A percentile compares a stretch with the other conserved stretches of the same genome.
Evolutionary conservation across 2,797 vertebrate species (phyloP).

Genomic region (Lutra lutra): DNA sequence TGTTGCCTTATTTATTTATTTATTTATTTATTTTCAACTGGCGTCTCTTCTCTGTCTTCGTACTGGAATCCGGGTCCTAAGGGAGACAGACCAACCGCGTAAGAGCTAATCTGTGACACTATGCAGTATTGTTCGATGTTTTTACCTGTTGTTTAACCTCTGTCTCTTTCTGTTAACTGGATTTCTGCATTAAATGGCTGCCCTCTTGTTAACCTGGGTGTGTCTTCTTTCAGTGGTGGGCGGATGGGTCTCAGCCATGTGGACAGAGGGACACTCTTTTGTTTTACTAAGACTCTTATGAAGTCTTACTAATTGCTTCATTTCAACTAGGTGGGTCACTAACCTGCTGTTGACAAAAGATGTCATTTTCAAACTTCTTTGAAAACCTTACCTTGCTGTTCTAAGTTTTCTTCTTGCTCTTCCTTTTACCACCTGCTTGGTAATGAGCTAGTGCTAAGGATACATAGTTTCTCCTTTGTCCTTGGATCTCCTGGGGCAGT

Average conservation of each 20-base stretch:
- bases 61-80: conserved; percentile 53
- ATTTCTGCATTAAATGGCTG: conserved; percentile 78
- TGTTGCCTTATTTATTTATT: conserved; percentile 69
- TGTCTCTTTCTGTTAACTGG: conserved; percentile 65
- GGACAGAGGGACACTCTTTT: background rate
- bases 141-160: conserved; percentile 30
- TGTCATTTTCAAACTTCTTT: background rate
- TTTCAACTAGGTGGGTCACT: background rate
- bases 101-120: conserved; percentile 64
- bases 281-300: background rate
- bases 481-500: background rate
- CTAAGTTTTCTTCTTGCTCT: background rate
- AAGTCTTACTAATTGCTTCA: conserved; percentile 12
- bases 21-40: conserved; percentile 51
- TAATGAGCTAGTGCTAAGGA: background rate
- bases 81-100: conserved; percentile 1
- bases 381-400: background rate
- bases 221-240: conserved; percentile 1
- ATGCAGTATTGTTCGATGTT: conserved; percentile 66
- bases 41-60: conserved; percentile 52
- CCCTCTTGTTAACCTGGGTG: conserved; percentile 55
- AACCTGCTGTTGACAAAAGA: conserved; percentile 11
- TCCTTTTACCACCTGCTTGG: background rate
- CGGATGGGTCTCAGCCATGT: background rate
- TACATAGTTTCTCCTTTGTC: background rate